A percentile compares a stretch with the other conserved stretches of the same genome.
Evolutionary conservation across 2,888 invertebrate genomes (phyloP).

Genomic region (Nomada ferruginata): DNA sequence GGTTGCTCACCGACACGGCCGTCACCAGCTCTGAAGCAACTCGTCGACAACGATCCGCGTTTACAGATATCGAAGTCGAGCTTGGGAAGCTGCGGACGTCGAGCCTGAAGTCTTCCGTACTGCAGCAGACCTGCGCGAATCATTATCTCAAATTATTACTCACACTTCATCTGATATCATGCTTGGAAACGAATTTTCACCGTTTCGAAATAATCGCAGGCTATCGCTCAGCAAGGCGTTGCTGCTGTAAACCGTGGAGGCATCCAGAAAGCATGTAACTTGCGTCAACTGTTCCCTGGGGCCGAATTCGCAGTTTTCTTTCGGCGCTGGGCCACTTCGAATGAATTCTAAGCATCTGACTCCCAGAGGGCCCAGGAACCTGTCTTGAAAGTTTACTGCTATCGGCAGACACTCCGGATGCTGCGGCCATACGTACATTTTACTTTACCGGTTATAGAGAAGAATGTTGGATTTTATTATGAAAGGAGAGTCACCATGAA

Average conservation of each 20-base stretch:
- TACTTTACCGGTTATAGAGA: neutral
- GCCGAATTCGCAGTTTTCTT: constrained; percentile 92
- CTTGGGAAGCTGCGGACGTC: constrained; percentile 86
- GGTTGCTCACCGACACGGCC: constrained; percentile 92
- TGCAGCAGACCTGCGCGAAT: constrained; percentile 79
- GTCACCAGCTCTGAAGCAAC: constrained; percentile 93
- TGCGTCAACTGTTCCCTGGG: constrained; percentile 95
- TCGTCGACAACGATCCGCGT: constrained; percentile 89
- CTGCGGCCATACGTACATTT: constrained; percentile 82
- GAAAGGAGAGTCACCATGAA: constrained; percentile 85
- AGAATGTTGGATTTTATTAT: neutral
- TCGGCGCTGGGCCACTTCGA: constrained; percentile 92
- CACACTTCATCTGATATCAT: neutral
- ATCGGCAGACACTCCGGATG: constrained; percentile 96
- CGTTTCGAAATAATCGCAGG: constrained; percentile 91
- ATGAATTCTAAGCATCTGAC: constrained; percentile 93
- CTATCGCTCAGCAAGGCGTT: constrained; percentile 89
- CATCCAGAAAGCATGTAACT: constrained; percentile 92
- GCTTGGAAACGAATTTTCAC: constrained; percentile 80
- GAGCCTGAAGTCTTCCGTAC: constrained; percentile 88
- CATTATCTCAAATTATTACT: neutral
- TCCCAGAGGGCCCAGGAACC: constrained; percentile 89
- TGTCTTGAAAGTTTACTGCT: constrained; percentile 89
- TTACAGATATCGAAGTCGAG: constrained; percentile 89
- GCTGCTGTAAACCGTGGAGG: constrained; percentile 92